Evolutionary conservation across 1,140 invertebrate genomes (phyloP), one percentile per base, ranked within the genome.

Genomic region (Drosophila erecta): DNA sequence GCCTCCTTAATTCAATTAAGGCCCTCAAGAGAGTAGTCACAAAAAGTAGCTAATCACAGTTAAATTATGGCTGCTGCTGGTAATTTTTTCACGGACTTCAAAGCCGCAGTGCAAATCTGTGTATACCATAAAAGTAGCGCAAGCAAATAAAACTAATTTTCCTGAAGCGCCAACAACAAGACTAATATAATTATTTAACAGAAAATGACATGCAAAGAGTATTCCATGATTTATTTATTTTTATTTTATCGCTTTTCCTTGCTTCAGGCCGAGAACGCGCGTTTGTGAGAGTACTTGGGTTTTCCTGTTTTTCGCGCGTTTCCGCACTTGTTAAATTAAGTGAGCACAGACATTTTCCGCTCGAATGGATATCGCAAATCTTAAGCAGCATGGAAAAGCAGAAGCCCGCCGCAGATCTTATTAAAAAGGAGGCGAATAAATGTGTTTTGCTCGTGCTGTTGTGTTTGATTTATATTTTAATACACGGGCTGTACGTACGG

Each of bases 331-430:
- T 79, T 64, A 37, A 80, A 59, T 69, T 85, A 50, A 75, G 64
- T 74, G 77, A 69, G 66, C 58, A 47, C 72, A 77, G 67, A 77
- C 66, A 85, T 85, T 85, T 86, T 67, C 55, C 74, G 67, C 64
- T 44, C 69, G 61, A 85, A 70, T 51, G 57, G 64, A 53, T 81
- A 61, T 49, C 69, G 65, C 80, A 81, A 87, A 86, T 81, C 81
- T 81, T 65, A 64, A 33, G 67, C 43, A 47, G 33, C 35, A 47
- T 40, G 37, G 17, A 30, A 38, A 41, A 17, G 37, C 22, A 22
- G 33, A 58, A 58, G 24, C 69, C 35, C 15, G 20, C 14, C 22
- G 20, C 11, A 38, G 60, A 66, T 76, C 70, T 64, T 61, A 73
- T 80, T 57, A 76, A 79, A 64, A 43, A 46, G 41, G 58, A 24